Percentiles rank a stretch among this genome's conserved stretches.
Conservation (phyloP, 2,888 invertebrate species). For the Phytoseiulus persimilis region DNA sequence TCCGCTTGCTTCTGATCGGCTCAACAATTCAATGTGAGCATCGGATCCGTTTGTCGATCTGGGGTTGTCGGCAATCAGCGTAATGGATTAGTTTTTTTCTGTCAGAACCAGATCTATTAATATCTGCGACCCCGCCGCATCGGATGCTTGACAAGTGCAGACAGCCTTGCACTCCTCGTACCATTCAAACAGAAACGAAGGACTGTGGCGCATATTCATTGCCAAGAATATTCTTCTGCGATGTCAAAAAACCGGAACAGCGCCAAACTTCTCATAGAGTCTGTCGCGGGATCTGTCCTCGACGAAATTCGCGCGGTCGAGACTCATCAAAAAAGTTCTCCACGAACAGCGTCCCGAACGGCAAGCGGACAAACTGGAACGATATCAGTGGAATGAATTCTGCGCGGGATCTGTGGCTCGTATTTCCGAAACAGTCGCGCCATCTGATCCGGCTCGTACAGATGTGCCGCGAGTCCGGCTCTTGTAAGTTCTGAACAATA, state of each 20-base stretch:
- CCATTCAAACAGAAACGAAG: not conserved
- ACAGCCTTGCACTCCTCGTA: not conserved
- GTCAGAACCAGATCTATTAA: not conserved
- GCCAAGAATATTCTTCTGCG: not conserved
- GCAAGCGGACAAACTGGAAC: no score
- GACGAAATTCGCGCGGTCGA: no score
- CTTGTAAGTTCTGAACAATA: no score
- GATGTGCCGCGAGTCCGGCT: no score
- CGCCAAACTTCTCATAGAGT: no score
- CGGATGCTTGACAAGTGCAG: not conserved
- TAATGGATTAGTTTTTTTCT: not conserved
- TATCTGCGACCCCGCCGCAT: not conserved
- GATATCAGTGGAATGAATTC: no score
- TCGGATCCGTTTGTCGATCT: not conserved
- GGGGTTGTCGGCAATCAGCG: not conserved
- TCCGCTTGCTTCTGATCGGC: not conserved
- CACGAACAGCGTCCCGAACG: no score
- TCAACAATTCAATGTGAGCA: not conserved
- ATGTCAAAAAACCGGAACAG: not conserved
- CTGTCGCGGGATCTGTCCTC: no score
- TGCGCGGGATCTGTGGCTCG: no score
- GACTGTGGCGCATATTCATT: not conserved
- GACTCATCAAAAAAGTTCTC: no score
- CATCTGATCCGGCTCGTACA: no score
- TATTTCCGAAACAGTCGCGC: no score